Conservation (phyloP, 2,113 vertebrate genomes). For the Corydoras sp. region DNA sequence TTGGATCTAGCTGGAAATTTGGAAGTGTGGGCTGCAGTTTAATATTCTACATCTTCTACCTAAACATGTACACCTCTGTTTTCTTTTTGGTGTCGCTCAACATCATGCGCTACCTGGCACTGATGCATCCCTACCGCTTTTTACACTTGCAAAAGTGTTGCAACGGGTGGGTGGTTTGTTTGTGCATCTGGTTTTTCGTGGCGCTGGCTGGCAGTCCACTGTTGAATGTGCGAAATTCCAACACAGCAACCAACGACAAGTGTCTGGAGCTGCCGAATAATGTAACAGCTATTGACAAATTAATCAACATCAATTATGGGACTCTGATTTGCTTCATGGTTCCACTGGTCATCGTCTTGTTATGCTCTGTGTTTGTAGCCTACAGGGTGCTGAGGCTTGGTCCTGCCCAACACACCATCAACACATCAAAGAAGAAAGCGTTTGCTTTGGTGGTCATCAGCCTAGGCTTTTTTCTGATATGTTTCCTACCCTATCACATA, state of each 20-base stretch:
- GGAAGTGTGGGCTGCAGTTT: constrained; percentile 57
- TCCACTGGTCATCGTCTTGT: constrained; percentile 54
- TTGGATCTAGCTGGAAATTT: constrained; percentile 57
- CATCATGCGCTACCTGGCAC: constrained; percentile 63
- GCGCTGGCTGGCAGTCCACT: constrained; percentile 43
- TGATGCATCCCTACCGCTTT: constrained; percentile 53
- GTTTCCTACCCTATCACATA: constrained; percentile 70
- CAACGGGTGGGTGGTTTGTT: constrained; percentile 48
- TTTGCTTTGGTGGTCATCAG: constrained; percentile 60
- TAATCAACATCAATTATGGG: constrained; percentile 57
- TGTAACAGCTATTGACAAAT: rapidly evolving
- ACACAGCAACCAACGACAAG: rapidly evolving
- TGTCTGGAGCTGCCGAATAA: constrained; percentile 58
- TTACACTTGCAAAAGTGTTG: constrained; percentile 44
- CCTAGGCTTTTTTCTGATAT: constrained; percentile 63
- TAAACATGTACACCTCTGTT: constrained; percentile 75
- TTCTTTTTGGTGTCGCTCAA: constrained; percentile 68
- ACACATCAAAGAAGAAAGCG: constrained; percentile 54
- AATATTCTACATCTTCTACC: constrained; percentile 63
- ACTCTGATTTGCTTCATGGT: constrained; percentile 54
- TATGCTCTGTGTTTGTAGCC: constrained; percentile 63
- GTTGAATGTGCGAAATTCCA: constrained; percentile 32
- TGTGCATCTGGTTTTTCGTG: constrained; percentile 57
- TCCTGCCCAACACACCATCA: constrained; percentile 37
- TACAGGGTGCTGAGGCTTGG: constrained; percentile 39